Base-by-base conservation (phyloP, 2,113 vertebrate genomes). In the Eira barbara region DNA sequence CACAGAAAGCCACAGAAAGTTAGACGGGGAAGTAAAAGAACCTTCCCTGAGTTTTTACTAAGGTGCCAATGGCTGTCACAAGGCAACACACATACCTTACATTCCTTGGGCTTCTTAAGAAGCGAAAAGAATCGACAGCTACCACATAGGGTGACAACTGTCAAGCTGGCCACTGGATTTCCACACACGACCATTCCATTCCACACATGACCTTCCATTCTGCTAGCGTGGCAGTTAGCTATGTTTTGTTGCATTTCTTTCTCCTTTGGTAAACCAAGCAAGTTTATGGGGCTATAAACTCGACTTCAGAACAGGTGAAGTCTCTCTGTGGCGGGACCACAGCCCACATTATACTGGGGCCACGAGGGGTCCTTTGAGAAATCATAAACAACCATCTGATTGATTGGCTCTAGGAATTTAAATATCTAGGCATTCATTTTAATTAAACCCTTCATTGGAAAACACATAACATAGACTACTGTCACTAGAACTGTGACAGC, bases 371-470 rank as follows among this genome's bases (percentile, higher is more conserved):
- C 63, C n/a, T 78, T 49, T 36, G 45, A 42, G 59, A 65, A 81
- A 39, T 67, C 74, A 55, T 47, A 63, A 94, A 96, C 92, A 81
- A 67, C 47, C 5, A 82, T 39, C 57, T 94, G 89, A 90, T 80
- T 67, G 42, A 84, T 39, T 47, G 65, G 36, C 14, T 63, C 78
- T 9, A 74, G 87, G 20, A 89, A 74, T 90, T 86, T 87, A 89
- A 85, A 95, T 86, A 95, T 82, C 52, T 47, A 91, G 52, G 47
- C 45, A 59, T 86, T 93, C 71, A 47, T 91, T 96, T 93, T 91
- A 91, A 96, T 97, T 85, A 95, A 96, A 39, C 71, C 55, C 71
- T 71, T 94, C 92, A 84, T 57, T 93, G 89, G 89, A 80, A 97
- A 91, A 76, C 84, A 87, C 59, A 73, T 71, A 89, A 61, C 73